Conservation (phyloP, 2,888 invertebrate species). For the Plebejus melissa region DNA sequence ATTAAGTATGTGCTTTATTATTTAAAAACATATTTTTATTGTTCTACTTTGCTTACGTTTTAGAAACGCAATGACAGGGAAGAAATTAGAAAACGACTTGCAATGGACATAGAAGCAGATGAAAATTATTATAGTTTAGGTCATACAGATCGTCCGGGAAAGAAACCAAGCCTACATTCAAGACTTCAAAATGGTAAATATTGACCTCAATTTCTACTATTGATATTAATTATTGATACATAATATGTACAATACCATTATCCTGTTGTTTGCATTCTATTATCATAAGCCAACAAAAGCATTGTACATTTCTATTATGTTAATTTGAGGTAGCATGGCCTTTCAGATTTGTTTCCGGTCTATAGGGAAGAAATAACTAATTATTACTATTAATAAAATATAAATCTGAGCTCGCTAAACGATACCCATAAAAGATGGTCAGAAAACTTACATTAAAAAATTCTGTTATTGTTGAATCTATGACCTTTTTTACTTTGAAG, state of each 20-base stretch:
- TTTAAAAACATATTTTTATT: conserved; percentile 13
- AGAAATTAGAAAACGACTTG: conserved; percentile 92
- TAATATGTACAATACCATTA: too few relatives aligned
- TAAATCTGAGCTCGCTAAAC: too few relatives aligned
- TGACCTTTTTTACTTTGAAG: too few relatives aligned
- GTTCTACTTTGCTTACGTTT: conserved; percentile 45
- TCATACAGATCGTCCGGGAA: conserved; percentile 82
- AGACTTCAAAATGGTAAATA: conserved; percentile 88
- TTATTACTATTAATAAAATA: too few relatives aligned
- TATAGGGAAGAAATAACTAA: too few relatives aligned
- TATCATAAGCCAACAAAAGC: background rate
- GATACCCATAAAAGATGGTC: too few relatives aligned
- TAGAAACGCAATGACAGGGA: conserved; percentile 95
- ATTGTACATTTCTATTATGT: background rate
- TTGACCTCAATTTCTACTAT: background rate
- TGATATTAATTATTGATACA: too few relatives aligned
- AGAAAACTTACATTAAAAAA: too few relatives aligned
- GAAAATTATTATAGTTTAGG: conserved; percentile 81
- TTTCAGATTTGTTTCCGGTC: too few relatives aligned
- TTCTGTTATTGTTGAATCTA: too few relatives aligned
- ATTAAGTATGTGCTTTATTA: background rate
- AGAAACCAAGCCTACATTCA: conserved; percentile 92
- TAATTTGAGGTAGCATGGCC: background rate
- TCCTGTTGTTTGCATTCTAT: background rate
- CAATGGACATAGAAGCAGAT: conserved; percentile 90